Conservation (phyloP, 2,113 vertebrate species). For the Crypturellus undulatus region DNA sequence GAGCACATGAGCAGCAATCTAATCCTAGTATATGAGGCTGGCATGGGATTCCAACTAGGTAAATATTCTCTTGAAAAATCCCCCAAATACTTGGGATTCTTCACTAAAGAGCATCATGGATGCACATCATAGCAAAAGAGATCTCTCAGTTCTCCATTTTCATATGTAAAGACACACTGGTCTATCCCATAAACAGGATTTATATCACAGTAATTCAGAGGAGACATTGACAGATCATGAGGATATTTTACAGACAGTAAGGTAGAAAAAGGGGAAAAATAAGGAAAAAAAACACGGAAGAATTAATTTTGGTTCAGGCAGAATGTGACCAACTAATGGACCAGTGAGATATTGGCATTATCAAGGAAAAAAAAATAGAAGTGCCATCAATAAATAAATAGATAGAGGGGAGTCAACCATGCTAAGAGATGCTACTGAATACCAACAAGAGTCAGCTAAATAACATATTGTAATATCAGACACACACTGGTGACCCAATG, state of each 20-base stretch:
- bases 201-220: not conserved
- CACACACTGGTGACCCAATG: not conserved
- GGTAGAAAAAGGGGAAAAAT: not conserved
- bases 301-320: not conserved
- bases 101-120: not conserved
- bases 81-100: not conserved
- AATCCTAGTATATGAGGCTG: not conserved
- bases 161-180: not conserved
- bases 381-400: not conserved
- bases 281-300: not conserved
- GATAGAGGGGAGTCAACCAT: not conserved
- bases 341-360: not conserved
- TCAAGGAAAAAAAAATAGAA: not conserved
- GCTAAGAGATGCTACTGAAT: not conserved
- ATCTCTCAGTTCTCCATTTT: not conserved
- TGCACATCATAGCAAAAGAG: not conserved
- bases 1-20: not conserved
- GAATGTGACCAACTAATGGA: not conserved
- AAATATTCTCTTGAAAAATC: not conserved
- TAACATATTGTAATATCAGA: constrained; percentile 25
- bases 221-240: not conserved
- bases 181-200: not conserved
- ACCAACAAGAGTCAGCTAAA: constrained; percentile 19
- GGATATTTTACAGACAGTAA: not conserved
- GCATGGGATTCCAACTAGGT: not conserved